Evolutionary conservation across 1,140 invertebrate species (phyloP), one percentile per base, ranked within the genome.

Genomic region (Paracyclopina nana): DNA sequence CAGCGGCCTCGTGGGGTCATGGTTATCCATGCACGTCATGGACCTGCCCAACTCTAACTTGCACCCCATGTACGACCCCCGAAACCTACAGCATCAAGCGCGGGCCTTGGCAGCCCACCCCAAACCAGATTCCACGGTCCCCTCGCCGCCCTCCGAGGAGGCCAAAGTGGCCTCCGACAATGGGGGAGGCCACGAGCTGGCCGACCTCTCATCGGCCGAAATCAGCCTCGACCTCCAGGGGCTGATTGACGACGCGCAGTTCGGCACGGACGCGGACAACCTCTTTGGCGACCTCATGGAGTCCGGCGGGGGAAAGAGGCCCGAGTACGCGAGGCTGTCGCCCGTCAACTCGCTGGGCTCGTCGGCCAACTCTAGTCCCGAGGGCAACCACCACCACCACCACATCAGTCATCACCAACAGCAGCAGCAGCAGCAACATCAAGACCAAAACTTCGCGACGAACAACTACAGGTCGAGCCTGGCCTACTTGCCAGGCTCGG

Each of bases 401-500:
- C 25, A 28, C n/a, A 64, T 62, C 59, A 69, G 59, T 56, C 62
- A 6, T 28, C 55, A 25, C 43, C 49, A 40, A 53, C 55, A 53
- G 55, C 56, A 55, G 20, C 24, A 57, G 60, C 16, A 62, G 60
- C 45, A 62, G 63, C 43, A 62, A 61, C 45, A 60, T 62, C 54
- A 57, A 51, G 54, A 29, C 2, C 42, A 42, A 38, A n/a, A n/a
- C n/a, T n/a, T n/a, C n/a, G n/a, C n/a, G n/a, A n/a, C 53, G 30
- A 63, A 65, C 4, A 75, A 75, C 29, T 67, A 72, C 0, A 60
- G 79, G 41, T 76, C 77, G 1, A 77, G 80, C 0, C 61, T 86
- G 24, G 78, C 81, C 1, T 87, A 87, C 60, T 82, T 88, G 78
- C 84, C 83, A 0, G 82, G 86, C 60, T 81, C 82, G 1, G 82